These are phyloP conservation scores for Drosophila setosimentum DNA, from an alignment of 2,888 invertebrate genomes.

Conservation along the genomic window DNA sequence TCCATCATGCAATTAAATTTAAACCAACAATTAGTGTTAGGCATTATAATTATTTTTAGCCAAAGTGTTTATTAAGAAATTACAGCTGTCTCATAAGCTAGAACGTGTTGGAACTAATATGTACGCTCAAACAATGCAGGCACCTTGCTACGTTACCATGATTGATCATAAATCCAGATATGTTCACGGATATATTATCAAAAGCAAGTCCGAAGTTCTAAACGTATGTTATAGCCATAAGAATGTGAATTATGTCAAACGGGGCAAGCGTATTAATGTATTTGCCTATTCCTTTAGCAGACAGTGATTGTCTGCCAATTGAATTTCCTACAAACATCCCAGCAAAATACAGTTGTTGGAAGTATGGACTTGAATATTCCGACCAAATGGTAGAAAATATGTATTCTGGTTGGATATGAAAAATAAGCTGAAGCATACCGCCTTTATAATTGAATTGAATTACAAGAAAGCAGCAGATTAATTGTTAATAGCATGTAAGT, in stretches of 20 bases:
- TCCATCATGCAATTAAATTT: neutral
- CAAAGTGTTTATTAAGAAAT: neutral
- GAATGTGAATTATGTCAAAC: neutral
- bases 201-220: neutral
- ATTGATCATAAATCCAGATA: neutral
- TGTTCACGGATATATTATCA: neutral
- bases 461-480: neutral
- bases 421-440: too few species aligned
- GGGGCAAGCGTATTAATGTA: neutral
- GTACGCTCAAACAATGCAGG: too few species aligned
- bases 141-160: too few species aligned
- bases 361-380: too few species aligned
- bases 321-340: too few species aligned
- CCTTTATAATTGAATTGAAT: too few species aligned
- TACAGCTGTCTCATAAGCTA: too few species aligned
- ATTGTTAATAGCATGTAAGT: neutral
- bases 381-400: too few species aligned
- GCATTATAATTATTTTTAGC: neutral
- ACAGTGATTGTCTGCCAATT: neutral
- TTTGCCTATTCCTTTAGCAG: neutral
- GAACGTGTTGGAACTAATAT: too few species aligned
- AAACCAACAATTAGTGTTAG: neutral
- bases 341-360: too few species aligned
- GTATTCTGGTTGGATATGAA: too few species aligned
- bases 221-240: neutral